Evolutionary conservation across 2,797 vertebrate genomes (phyloP), one percentile per base, ranked within the genome.

Genomic region (Margarornis squamiger): DNA sequence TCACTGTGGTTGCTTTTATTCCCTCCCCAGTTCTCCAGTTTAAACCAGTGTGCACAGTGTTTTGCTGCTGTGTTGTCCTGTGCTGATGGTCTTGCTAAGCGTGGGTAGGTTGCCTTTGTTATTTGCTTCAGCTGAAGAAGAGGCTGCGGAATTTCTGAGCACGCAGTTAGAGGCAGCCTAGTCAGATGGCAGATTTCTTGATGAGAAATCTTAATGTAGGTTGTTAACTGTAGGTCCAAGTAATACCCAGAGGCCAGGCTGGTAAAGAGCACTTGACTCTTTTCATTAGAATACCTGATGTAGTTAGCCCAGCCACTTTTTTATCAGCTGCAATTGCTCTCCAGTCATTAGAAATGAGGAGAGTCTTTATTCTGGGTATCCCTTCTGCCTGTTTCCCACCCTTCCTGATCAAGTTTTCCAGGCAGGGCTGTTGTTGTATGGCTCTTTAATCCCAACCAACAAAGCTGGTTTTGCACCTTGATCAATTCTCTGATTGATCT

Each of bases 221-320:
- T 75, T 2, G 3, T 65, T 84, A 86, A n/a, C 30, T 78, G 26
- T 14, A 73, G 30, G 59, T 62, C 51, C 72, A n/a, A 75, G 57
- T 49, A 70, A 59, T 91, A 80, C 66, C 74, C 62, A 72, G 83
- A 90, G 88, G 80, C 93, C 66, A 84, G 73, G 46, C 76, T 88
- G 77, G 18, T 72, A 38, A 78, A 43, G 39, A 73, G 54, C 5
- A 1, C 10, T 38, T 75, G 51, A 63, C 29, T 86, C 45, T 66
- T 32, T 83, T 77, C 74, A 45, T 94, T 76, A 75, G 34, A 24
- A 22, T 55, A 16, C 68, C 41, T 83, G 57, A 8, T 82, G 21
- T 9, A 74, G 62, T 88, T 80, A 90, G 55, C 57, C 36, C 49
- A 75, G 49, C 9, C 30, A 43, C 27, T 38, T 36, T 62, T 32